Evolutionary conservation across 2,888 invertebrate species (phyloP), one percentile per base, ranked within the genome.

Genomic region (Caenorhabditis macrosperma): DNA sequence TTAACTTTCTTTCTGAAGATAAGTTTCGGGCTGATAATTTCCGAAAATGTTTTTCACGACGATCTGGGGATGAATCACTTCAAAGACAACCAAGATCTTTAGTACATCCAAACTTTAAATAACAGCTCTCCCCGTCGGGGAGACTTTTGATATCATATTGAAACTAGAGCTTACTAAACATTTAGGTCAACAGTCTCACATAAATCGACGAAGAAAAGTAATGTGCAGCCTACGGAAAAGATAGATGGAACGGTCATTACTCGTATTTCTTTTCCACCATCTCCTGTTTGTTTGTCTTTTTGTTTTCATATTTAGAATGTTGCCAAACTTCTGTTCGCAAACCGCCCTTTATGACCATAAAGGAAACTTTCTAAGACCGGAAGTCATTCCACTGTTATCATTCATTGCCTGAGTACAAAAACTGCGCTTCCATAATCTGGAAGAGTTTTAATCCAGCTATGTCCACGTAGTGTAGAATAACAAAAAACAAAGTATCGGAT

Each of bases 221-320:
- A n/a, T 33, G 55, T 33, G 35, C 33, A 35, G 30, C 0, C 17
- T 26, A 4, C 2, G 17, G 20, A 17, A 35, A 35, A 20, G 55
- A 55, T 52, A 52, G 52, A 55, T 33, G 54, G 63, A 71, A 71
- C 71, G 71, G 71, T 71, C 71, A 63, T 63, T 46, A 71, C 46
- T 26, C 50, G 28, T 54, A 69, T 52, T 20, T 59, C 52, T 61
- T 61, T 55, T 26, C n/a, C 61, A 48, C 35, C 41, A 28, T 54
- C n/a, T n/a, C 2, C 30, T 15, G 10, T 46, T 22, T 69, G 55
- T 71, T 71, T 55, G 55, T n/a, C 22, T 35, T n/a, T 33, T n/a
- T 35, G 28, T 71, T 63, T 68, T 41, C 17, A 55, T 57, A 41
- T 55, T 52, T 54, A 71, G 71, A 55, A 63, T 63, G 71, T 54